These are phyloP conservation scores for Cephus sareptanus DNA, from an alignment of 2,888 invertebrate species.

Conservation along the genomic window DNA sequence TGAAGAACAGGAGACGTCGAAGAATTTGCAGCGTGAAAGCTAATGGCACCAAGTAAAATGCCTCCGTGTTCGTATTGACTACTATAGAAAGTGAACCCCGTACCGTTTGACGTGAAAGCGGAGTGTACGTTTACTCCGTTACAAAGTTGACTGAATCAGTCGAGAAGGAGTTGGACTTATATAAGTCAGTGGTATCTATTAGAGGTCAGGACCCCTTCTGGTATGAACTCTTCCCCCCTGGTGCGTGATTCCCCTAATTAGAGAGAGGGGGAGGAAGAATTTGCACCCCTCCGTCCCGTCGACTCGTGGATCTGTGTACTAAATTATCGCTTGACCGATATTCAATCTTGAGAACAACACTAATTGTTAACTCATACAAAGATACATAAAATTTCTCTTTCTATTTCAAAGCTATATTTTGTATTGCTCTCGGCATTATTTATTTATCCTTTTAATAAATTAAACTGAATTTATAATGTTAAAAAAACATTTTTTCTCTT, in stretches of 20 bases:
- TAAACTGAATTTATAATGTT: neutral
- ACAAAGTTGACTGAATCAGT: conserved; percentile 39
- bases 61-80: neutral
- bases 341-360: neutral
- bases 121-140: conserved; percentile 15
- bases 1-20: neutral
- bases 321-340: neutral
- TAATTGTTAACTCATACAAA: neutral
- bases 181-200: conserved; percentile 35
- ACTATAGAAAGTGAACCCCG: neutral
- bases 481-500: too few species aligned
- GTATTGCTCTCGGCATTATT: neutral
- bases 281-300: neutral
- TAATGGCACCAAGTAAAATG: neutral
- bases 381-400: neutral
- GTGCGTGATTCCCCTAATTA: conserved; percentile 9
- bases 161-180: conserved; percentile 33
- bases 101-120: neutral
- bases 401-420: neutral
- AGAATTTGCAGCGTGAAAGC: neutral
- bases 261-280: neutral
- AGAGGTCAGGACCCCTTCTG: conserved; percentile 36
- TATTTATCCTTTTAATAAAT: neutral
- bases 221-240: neutral
- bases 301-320: neutral